A percentile compares a stretch with the other conserved stretches of the same genome.
phyloP scores from a whole-genome alignment of 2,888 invertebrate genomes.

The Incurvaria masculella region DNA sequence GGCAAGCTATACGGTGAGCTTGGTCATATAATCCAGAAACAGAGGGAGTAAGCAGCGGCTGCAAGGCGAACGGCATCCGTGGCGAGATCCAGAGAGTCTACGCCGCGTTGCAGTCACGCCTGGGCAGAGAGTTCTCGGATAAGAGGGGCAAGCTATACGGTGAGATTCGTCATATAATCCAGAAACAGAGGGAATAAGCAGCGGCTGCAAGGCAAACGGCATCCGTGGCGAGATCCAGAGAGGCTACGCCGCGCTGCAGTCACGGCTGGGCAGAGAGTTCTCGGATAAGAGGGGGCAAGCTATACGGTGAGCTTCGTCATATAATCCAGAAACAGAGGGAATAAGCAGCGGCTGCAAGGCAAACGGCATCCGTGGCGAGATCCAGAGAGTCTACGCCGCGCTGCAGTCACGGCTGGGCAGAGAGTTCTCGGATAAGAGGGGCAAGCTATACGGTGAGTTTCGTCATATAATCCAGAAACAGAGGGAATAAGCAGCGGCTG shows the following conservation, averaged over 20 bases:
- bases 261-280: conserved; percentile 71
- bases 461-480: conserved; percentile 36
- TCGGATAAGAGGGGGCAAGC: conserved; percentile 59
- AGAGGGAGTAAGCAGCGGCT: conserved; percentile 45
- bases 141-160: conserved; percentile 49
- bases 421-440: conserved; percentile 69
- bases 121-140: conserved; percentile 72
- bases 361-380: conserved; percentile 59
- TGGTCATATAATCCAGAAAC: conserved; percentile 32
- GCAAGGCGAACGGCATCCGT: conserved; percentile 46
- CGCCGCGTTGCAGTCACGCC: conserved; percentile 65
- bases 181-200: conserved; percentile 48
- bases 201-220: conserved; percentile 47
- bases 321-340: conserved; percentile 40
- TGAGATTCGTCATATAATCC: conserved; percentile 23
- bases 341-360: conserved; percentile 48
- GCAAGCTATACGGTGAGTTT: conserved; percentile 30
- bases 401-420: conserved; percentile 69
- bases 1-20: conserved; percentile 35
- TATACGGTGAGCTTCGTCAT: too few relatives aligned
- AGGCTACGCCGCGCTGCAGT: conserved; percentile 69
- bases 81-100: conserved; percentile 72
- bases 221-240: conserved; percentile 65
- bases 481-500: conserved; percentile 47
- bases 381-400: conserved; percentile 67